Evolutionary conservation across 2,797 vertebrate genomes (phyloP).

Genomic region (Cyprinodon diabolis): DNA sequence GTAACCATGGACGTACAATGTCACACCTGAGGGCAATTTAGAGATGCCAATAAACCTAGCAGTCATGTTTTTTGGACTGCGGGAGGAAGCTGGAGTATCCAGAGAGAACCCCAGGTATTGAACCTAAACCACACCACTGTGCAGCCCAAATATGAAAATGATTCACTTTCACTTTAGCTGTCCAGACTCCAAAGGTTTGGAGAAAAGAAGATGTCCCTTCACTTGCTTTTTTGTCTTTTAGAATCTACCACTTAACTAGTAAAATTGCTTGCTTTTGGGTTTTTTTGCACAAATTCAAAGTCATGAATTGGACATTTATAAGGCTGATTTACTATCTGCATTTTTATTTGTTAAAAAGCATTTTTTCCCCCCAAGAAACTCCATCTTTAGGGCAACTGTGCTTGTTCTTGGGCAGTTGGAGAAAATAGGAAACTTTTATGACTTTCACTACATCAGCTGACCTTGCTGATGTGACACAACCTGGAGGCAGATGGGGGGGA

Average conservation of each 20-base stretch:
- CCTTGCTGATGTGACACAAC: background rate
- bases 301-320: background rate
- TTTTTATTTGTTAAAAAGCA: background rate
- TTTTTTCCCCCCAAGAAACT: background rate
- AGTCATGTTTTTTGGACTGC: too few species aligned
- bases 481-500: constrained; percentile 48
- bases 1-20: too few species aligned
- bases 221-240: background rate
- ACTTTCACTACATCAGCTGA: constrained; percentile 20
- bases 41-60: too few species aligned
- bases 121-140: too few species aligned
- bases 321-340: background rate
- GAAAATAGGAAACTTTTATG: constrained; percentile 23
- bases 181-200: background rate
- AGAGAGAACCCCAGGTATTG: too few species aligned
- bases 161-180: too few species aligned
- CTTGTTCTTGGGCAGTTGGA: background rate
- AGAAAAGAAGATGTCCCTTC: background rate
- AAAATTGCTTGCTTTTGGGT: too few species aligned
- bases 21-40: too few species aligned
- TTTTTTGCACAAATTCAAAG: background rate
- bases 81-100: too few species aligned
- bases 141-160: too few species aligned
- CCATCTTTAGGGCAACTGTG: background rate
- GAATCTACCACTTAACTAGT: background rate